These are phyloP conservation scores for Lacerta viridis DNA, from an alignment of 2,797 vertebrate species.

Conservation along the genomic window DNA sequence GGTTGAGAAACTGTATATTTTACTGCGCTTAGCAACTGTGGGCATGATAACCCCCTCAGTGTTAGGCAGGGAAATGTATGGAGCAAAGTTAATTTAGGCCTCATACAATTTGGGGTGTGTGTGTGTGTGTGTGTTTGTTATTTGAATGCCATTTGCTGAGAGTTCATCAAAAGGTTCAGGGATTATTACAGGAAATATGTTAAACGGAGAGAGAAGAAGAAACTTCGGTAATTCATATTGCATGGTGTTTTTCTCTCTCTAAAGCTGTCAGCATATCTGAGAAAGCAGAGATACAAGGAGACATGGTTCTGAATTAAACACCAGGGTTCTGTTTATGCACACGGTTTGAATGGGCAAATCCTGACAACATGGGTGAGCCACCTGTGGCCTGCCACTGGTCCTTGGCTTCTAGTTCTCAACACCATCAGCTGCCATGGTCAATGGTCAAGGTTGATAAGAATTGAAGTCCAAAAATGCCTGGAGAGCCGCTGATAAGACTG, in stretches of 20 bases:
- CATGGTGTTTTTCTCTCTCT: background rate
- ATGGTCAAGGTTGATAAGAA: too few species aligned
- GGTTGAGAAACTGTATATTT: constrained; percentile 39
- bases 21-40: constrained; percentile 14
- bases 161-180: constrained; percentile 2
- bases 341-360: background rate
- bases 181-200: background rate
- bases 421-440: too few species aligned
- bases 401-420: too few species aligned
- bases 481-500: background rate
- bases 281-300: constrained; percentile 27
- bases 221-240: background rate
- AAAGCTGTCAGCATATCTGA: background rate
- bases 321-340: background rate
- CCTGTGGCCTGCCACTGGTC: too few species aligned
- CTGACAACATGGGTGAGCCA: too few species aligned
- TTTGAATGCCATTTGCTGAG: background rate
- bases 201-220: constrained; percentile 17
- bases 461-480: background rate
- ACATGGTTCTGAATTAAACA: background rate
- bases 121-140: too few species aligned
- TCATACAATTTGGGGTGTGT: background rate
- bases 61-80: constrained; percentile 39
- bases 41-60: constrained; percentile 13
- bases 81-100: background rate